Evolutionary conservation across 2,113 vertebrate species (phyloP), one percentile per base, ranked within the genome.

Genomic region (Amphiprion ocellaris): DNA sequence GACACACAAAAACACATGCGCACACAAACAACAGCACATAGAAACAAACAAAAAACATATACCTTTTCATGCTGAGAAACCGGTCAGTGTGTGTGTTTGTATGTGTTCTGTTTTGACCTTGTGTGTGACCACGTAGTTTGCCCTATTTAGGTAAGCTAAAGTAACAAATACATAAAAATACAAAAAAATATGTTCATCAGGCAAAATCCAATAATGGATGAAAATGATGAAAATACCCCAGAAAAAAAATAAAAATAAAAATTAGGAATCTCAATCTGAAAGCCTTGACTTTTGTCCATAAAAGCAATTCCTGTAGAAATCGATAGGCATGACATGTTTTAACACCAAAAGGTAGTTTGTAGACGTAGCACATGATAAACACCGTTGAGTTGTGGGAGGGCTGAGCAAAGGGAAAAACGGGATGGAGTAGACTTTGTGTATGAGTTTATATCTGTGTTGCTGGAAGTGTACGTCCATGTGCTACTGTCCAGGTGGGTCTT

Each of bases 21-120:
- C 16, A 71, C 52, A 75, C 49, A 65, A 21, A 77, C 62, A 55
- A 67, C 65, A 49, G 19, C 54, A 79, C 30, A 58, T 3, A 26
- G 39, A 76, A 49, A 80, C 54, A 1, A 23, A 83, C 44, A 81
- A 41, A 69, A 46, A 81, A 84, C 66, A 62, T 5, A 80, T 50
- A 84, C n/a, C 50, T 72, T 63, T 55, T 24, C 0, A 54, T 55
- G 55, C 59, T 56, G 23, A 73, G 69, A 55, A 74, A 60, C 30
- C 12, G 12, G 72, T 37, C n/a, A 26, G 16, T 46, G 58, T 47
- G 46, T 41, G 33, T 69, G 30, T 71, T 37, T 53, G 15, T 52
- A 23, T 55, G 39, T 53, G 69, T 2, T 14, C 14, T 56, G 39
- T 41, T 33, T 15, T n/a, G 12, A 28, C 33, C 33, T 7, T 37